phyloP scores from a whole-genome alignment of 1,140 invertebrate species.

The Drosophila serrata region DNA sequence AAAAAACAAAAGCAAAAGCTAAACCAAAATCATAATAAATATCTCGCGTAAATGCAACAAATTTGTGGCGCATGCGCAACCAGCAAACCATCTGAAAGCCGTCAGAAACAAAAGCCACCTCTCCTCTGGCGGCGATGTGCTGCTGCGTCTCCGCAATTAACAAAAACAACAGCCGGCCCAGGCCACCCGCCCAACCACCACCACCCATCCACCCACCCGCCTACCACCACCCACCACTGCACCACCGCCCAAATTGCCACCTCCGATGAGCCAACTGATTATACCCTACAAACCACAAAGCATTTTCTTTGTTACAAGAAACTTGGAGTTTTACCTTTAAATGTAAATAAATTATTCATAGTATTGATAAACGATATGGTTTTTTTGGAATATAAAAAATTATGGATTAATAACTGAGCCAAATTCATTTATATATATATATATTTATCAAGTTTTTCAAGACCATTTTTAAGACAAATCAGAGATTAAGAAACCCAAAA shows the following conservation, averaged over 20 bases:
- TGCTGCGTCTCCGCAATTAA: slow-evolving; percentile 50
- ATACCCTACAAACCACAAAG: background rate
- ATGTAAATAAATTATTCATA: too few relatives aligned
- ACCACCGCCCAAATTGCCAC: slow-evolving; percentile 32
- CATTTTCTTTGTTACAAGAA: too few relatives aligned
- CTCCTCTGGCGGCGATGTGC: slow-evolving; percentile 4
- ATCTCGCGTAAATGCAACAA: slow-evolving; percentile 68
- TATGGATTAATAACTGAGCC: too few relatives aligned
- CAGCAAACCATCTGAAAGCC: slow-evolving; percentile 17
- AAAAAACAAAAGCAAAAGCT: slow-evolving; percentile 21
- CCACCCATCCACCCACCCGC: slow-evolving; percentile 1
- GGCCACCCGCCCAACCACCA: slow-evolving; percentile 16
- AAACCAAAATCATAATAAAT: slow-evolving; percentile 64
- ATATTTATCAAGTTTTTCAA: too few relatives aligned
- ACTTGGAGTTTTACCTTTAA: too few relatives aligned
- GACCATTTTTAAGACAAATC: too few relatives aligned
- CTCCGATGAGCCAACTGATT: slow-evolving; percentile 25
- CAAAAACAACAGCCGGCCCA: slow-evolving; percentile 55
- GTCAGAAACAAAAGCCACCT: slow-evolving; percentile 17
- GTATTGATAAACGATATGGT: too few relatives aligned
- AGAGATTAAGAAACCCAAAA: too few relatives aligned
- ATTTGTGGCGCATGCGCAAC: slow-evolving; percentile 68
- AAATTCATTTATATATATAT: too few relatives aligned
- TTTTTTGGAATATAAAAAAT: too few relatives aligned
- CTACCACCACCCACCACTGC: slow-evolving; percentile 4